Evolutionary conservation across 2,113 vertebrate genomes (phyloP).

Genomic region (Caloenas nicobarica): DNA sequence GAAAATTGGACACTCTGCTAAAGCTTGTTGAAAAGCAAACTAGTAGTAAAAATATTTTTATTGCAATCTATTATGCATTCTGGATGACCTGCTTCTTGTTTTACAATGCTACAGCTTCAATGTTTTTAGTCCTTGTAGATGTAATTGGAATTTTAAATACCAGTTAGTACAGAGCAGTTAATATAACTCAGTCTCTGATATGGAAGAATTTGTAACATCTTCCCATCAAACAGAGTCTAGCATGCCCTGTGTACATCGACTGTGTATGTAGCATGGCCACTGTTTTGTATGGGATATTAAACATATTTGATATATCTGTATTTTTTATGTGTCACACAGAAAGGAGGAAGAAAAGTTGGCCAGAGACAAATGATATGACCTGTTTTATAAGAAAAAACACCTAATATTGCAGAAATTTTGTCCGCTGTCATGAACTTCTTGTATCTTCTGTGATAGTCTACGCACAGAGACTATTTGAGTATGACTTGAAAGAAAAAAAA

Average conservation of each 20-base stretch:
- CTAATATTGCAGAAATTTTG: neutral
- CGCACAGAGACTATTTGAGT: neutral
- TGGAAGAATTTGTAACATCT: neutral
- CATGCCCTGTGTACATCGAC: neutral
- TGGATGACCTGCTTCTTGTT: neutral
- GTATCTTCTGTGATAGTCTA: neutral
- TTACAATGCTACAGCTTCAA: neutral
- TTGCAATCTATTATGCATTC: neutral
- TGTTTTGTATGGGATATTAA: neutral
- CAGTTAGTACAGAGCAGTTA: neutral
- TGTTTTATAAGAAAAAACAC: neutral
- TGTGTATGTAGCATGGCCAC: neutral
- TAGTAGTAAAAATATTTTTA: neutral
- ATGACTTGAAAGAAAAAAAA: neutral
- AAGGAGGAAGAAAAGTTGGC: neutral
- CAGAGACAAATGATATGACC: neutral
- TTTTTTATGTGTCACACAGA: neutral
- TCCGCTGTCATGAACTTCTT: neutral
- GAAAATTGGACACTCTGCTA: neutral
- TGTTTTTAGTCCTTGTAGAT: neutral
- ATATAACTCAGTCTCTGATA: neutral
- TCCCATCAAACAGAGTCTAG: neutral
- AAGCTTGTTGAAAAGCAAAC: neutral
- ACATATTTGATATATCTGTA: neutral
- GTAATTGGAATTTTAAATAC: neutral